Evolutionary conservation across 2,113 vertebrate species (phyloP), one percentile per base, ranked within the genome.

Genomic region (Melanostigma gelatinosum): DNA sequence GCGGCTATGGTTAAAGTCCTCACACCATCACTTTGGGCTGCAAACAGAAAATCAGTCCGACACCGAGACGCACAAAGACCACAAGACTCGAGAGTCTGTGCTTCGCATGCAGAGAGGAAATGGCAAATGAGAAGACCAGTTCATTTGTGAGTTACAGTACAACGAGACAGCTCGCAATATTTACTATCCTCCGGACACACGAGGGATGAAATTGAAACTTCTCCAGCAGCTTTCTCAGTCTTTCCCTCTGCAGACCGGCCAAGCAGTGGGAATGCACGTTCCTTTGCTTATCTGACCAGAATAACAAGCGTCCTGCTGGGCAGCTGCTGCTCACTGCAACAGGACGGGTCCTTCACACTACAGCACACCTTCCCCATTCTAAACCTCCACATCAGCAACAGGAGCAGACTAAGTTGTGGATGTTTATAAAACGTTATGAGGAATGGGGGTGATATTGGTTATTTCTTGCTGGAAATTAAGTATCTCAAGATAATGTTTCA

Each of bases 271-370:
- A 48, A 79, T 48, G 90, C 85, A 79, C 48, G 63, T 63, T 73
- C 77, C 79, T 80, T 72, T 71, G 80, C 68, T 88, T 78, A 83
- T 77, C 90, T 93, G 88, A 88, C 86, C 86, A 89, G 89, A 92
- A 93, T 93, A 90, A 88, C 83, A 91, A 92, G 78, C 86, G 87
- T 86, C 82, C 67, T 46, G 80, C 68, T 29, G 72, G 80, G 82
- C 89, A 90, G 87, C 89, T 90, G 89, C 82, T 89, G 80, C 77
- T 61, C 83, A 67, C 42, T 1, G 50, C 50, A 68, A 75, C 77
- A 76, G 60, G 46, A 79, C 42, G 48, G 0, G 24, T 73, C 44
- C 34, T 75, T 34, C 52, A 64, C 44, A 68, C 24, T 57, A 34
- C 6, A 80, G 60, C 72, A 72, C 27, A 63, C 27, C 68, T 48